A percentile compares a stretch with the other conserved stretches of the same genome.
phyloP scores from a whole-genome alignment of 2,888 invertebrate genomes.

The Leucophenga maculata region DNA sequence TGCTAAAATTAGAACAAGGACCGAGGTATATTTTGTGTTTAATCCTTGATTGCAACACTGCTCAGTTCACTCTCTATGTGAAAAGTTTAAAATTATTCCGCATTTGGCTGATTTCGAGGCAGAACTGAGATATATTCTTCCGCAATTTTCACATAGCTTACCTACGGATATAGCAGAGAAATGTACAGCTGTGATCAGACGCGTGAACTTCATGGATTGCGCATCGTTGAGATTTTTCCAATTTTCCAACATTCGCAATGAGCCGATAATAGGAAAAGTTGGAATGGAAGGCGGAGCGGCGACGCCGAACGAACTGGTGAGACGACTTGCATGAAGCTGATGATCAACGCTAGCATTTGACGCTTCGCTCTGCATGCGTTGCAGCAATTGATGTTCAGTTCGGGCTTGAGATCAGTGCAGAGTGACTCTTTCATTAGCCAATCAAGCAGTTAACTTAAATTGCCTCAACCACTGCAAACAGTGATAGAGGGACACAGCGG shows the following conservation, averaged over 20 bases:
- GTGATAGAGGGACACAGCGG: not conserved
- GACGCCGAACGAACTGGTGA: too few species aligned
- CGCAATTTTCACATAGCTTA: constrained; percentile 53
- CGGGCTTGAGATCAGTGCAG: too few species aligned
- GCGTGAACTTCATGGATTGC: constrained; percentile 26
- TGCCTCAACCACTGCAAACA: not conserved
- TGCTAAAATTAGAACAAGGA: too few species aligned
- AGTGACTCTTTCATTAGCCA: constrained; percentile 23
- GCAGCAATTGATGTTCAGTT: too few species aligned
- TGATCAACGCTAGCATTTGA: not conserved
- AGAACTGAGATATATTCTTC: constrained; percentile 35
- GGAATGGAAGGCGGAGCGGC: too few species aligned
- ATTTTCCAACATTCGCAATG: constrained; percentile 42
- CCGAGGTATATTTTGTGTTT: too few species aligned
- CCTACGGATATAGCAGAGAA: not conserved
- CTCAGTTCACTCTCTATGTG: too few species aligned
- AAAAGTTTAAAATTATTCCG: not conserved
- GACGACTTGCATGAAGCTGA: not conserved
- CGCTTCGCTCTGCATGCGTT: not conserved
- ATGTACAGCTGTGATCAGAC: constrained; percentile 6
- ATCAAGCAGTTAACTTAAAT: constrained; percentile 25
- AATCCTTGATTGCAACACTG: too few species aligned
- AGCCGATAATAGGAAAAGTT: too few species aligned
- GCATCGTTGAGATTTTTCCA: constrained; percentile 11
- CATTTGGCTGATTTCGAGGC: not conserved